Evolutionary conservation across 1,140 invertebrate genomes (phyloP).

Genomic region (Drosophila melanica): DNA sequence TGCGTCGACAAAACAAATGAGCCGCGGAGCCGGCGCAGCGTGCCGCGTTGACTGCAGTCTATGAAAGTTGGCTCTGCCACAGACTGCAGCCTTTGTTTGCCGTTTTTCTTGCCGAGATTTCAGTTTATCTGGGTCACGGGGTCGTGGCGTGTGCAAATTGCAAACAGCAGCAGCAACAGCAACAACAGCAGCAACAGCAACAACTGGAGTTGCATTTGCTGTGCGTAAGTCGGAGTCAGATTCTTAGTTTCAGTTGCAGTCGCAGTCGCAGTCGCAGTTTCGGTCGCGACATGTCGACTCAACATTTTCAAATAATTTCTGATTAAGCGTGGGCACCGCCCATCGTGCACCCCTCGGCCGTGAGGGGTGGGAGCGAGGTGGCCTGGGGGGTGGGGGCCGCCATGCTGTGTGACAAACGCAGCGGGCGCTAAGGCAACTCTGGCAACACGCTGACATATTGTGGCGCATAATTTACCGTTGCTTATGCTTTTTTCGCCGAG

Average conservation of each 20-base stretch:
- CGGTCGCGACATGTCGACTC: conserved; percentile 68
- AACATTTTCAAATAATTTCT: conserved; percentile 82
- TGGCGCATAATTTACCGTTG: conserved; percentile 77
- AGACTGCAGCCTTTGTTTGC: conserved; percentile 63
- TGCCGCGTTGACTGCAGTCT: conserved; percentile 50
- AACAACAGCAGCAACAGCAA: background rate
- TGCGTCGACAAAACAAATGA: conserved; percentile 66
- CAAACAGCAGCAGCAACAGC: conserved; percentile 41
- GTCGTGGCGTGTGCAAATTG: conserved; percentile 77
- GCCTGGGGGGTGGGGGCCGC: background rate
- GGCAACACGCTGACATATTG: conserved; percentile 77
- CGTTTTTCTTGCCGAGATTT: conserved; percentile 65
- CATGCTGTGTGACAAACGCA: conserved; percentile 78
- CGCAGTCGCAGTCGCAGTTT: too few species aligned
- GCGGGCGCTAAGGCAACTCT: conserved; percentile 58
- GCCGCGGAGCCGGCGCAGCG: conserved; percentile 44
- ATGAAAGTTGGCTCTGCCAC: conserved; percentile 62
- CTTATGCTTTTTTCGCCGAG: conserved; percentile 62
- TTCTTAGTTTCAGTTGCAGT: too few species aligned
- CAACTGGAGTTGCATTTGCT: conserved; percentile 26
- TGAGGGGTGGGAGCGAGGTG: background rate
- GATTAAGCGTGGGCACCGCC: conserved; percentile 64
- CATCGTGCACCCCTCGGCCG: background rate
- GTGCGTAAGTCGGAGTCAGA: conserved; percentile 51
- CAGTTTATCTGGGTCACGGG: conserved; percentile 70